Base-by-base conservation (phyloP, 2,113 vertebrate genomes). In the Oryzias javanicus region DNA sequence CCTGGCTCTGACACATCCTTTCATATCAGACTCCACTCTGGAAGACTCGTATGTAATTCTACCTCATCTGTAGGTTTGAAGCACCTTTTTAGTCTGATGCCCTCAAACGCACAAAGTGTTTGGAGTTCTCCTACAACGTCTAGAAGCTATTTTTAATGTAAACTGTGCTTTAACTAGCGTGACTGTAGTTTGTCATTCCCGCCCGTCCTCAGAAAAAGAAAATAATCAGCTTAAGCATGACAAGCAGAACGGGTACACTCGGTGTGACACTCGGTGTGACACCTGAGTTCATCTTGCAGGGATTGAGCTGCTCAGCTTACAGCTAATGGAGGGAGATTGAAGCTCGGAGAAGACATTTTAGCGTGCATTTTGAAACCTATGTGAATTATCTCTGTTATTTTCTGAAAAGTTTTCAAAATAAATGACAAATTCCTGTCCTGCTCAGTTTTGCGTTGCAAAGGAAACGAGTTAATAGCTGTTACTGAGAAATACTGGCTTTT, bases 201-300 rank as follows among this genome's bases (percentile, higher is more conserved):
- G 13, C n/a, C 40, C 14, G 14, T 41, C 20, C 41, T 27, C 58
- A 67, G 64, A 51, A 67, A 55, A 45, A 60, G 54, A 16, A 53
- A n/a, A 60, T 60, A 24, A 68, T 18, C n/a, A 54, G 55, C 70
- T 61, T 71, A 62, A 27, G 57, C 58, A 60, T 42, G 15, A 56
- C 51, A 73, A 60, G 25, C 55, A 44, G 58, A 54, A 49, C 46
- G 42, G 47, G 49, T 49, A 64, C 18, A 55, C 35, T 64, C 53
- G 48, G 49, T 50, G 57, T 50, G 22, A 64, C 18, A 55, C 35
- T 64, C 53, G 48, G 49, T 50, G 57, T 50, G 22, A 72, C 49
- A 64, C 55, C 55, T 29, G 52, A 70, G 65, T 71, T 76, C 66
- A 69, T 78, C 57, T 49, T 45, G 10, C 57, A 67, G 70, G 70